phyloP scores from a whole-genome alignment of 2,888 invertebrate genomes.

The Platyscelio sp. region DNA sequence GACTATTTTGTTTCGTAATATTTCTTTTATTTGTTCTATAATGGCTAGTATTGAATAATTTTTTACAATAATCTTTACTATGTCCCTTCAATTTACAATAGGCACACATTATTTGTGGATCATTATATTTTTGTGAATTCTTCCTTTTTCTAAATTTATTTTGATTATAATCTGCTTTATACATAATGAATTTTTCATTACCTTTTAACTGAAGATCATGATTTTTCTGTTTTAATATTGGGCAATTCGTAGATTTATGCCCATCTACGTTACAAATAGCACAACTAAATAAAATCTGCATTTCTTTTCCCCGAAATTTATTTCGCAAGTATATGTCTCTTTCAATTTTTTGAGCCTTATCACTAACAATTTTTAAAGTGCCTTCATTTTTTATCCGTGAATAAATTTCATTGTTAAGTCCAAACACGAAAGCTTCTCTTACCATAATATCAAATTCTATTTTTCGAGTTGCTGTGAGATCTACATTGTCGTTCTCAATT shows the following conservation, averaged over 20 bases:
- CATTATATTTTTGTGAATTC: no score
- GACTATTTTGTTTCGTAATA: no score
- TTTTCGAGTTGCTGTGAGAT: background rate
- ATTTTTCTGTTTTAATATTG: no score
- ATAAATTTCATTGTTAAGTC: background rate
- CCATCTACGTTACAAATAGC: background rate
- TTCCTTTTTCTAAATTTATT: no score
- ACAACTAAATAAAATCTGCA: background rate
- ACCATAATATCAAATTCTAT: background rate
- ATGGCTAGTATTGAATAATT: no score
- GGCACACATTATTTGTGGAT: no score
- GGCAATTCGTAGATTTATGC: constrained; percentile 6
- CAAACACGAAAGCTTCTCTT: background rate
- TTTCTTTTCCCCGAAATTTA: background rate
- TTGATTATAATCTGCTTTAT: no score
- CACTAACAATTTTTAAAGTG: background rate
- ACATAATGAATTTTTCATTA: no score
- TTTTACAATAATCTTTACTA: no score
- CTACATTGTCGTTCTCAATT: background rate
- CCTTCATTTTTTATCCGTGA: background rate
- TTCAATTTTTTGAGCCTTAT: background rate
- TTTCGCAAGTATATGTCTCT: background rate
- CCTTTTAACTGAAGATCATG: no score
- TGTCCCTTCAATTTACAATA: no score
- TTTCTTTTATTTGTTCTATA: no score